phyloP scores from a whole-genome alignment of 2,113 vertebrate genomes.

The Atherinomorus stipes region DNA sequence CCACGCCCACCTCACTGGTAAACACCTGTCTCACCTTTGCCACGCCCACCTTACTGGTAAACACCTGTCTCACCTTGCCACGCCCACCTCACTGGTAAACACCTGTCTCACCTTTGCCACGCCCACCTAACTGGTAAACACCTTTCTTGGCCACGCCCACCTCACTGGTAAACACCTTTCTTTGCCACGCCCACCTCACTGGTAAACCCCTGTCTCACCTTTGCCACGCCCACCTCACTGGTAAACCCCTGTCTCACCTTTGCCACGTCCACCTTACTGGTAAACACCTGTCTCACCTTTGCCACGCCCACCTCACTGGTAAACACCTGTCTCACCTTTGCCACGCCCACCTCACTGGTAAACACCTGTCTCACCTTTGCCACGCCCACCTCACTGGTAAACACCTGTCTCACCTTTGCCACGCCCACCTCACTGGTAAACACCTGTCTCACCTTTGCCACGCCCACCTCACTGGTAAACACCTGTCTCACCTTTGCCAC shows the following conservation, averaged over 20 bases:
- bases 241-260: slow-evolving; percentile 98
- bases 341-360: slow-evolving; percentile 95
- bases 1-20: no score
- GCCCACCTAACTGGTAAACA: slow-evolving; percentile 93
- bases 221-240: slow-evolving; percentile 94
- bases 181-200: no score
- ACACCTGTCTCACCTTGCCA: no score
- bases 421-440: slow-evolving; percentile 94
- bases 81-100: no score
- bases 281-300: no score
- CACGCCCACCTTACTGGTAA: slow-evolving; percentile 94
- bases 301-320: no score
- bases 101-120: slow-evolving; percentile 97
- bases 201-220: slow-evolving; percentile 98
- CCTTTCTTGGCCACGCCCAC: slow-evolving; percentile 97
- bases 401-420: slow-evolving; percentile 96
- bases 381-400: no score
- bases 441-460: no score
- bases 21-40: slow-evolving; percentile 98
- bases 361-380: no score
- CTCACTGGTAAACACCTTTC: slow-evolving; percentile 89
- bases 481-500: slow-evolving; percentile 97
- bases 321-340: slow-evolving; percentile 97
- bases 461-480: no score
- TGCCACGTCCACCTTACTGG: slow-evolving; percentile 94